These are phyloP conservation scores for Notamacropus eugenii DNA, from an alignment of 2,797 vertebrate genomes.

Conservation along the genomic window DNA sequence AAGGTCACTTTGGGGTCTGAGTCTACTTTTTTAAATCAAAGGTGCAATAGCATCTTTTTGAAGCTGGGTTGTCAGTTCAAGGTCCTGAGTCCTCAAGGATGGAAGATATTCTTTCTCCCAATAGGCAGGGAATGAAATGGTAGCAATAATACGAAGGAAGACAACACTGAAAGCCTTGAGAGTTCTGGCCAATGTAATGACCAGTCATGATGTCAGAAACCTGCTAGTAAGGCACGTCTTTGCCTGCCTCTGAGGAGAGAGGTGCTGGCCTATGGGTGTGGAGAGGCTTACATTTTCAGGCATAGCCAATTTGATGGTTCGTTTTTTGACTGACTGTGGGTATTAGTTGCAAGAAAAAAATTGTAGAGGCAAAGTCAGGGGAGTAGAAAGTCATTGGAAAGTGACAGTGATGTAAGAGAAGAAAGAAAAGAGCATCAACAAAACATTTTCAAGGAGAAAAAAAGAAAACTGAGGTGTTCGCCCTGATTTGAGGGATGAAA, in stretches of 20 bases:
- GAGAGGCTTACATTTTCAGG: neutral
- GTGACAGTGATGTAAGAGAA: neutral
- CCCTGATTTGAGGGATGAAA: neutral
- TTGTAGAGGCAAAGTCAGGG: neutral
- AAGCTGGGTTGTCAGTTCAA: fast-evolving
- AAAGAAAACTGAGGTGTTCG: neutral
- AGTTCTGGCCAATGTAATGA: neutral
- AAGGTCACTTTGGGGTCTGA: fast-evolving
- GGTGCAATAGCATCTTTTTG: fast-evolving
- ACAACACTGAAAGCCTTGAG: neutral
- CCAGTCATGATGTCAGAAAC: neutral
- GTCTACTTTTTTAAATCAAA: fast-evolving
- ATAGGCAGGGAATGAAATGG: fast-evolving
- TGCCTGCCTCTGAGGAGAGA: neutral
- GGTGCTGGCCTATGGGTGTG: neutral
- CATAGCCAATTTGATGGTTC: neutral
- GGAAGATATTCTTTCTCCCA: fast-evolving
- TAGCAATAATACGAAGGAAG: neutral
- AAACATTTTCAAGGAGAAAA: neutral
- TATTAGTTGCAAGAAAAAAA: neutral
- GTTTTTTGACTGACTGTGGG: neutral
- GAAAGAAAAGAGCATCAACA: neutral
- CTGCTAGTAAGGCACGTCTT: neutral
- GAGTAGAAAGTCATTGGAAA: neutral
- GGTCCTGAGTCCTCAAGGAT: fast-evolving